These are phyloP conservation scores for Barbus barbus DNA, from an alignment of 2,113 vertebrate species.

Conservation along the genomic window DNA sequence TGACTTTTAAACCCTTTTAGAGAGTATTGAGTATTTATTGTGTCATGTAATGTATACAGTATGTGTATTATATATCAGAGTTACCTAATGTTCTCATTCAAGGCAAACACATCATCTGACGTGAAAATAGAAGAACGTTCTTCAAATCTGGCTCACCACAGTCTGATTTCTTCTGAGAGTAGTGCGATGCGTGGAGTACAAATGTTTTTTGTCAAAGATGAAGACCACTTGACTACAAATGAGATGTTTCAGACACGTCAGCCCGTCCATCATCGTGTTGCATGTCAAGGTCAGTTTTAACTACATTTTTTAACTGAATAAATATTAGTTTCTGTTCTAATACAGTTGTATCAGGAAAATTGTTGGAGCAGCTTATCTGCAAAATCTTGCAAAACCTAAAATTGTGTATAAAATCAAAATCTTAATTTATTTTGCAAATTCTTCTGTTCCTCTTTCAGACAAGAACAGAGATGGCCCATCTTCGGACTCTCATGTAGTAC, in stretches of 20 bases:
- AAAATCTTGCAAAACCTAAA: no score
- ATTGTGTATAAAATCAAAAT: no score
- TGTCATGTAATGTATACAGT: background rate
- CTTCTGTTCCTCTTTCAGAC: slow-evolving; percentile 16
- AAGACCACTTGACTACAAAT: slow-evolving; percentile 58
- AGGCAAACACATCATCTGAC: slow-evolving; percentile 17
- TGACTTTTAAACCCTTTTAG: background rate
- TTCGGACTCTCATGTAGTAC: slow-evolving; percentile 17
- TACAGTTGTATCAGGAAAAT: background rate
- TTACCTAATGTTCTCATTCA: background rate
- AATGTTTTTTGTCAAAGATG: slow-evolving; percentile 74
- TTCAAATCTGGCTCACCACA: slow-evolving; percentile 10
- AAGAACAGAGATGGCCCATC: slow-evolving; percentile 21
- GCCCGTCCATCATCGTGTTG: slow-evolving; percentile 46
- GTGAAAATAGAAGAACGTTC: slow-evolving; percentile 48
- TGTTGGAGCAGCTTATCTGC: background rate
- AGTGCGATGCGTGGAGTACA: slow-evolving; percentile 54
- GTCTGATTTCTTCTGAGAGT: slow-evolving; percentile 20
- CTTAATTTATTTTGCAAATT: no score
- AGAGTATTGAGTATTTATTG: background rate
- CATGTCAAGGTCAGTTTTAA: slow-evolving; percentile 60
- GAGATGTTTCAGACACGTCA: slow-evolving; percentile 53
- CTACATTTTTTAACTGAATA: background rate
- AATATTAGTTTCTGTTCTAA: background rate
- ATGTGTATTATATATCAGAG: background rate